Evolutionary conservation across 2,888 invertebrate genomes (phyloP).

Genomic region (Drosophila rellima): DNA sequence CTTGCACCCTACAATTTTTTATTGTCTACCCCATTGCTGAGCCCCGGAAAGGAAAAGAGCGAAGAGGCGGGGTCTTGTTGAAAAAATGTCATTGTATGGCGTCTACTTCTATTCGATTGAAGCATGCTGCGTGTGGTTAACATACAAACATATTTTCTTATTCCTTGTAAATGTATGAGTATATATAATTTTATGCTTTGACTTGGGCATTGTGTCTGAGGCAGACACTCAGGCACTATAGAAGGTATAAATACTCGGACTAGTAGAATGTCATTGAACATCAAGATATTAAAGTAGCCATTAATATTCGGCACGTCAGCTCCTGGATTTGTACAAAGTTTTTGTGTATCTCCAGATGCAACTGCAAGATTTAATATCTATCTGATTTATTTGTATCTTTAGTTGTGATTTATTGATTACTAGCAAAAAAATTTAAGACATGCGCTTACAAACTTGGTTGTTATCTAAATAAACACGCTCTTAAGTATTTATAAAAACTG

Average conservation of each 20-base stretch:
- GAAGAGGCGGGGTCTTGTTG: slow-evolving; percentile 11
- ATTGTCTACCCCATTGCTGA: slow-evolving; percentile 31
- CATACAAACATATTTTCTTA: slow-evolving; percentile 31
- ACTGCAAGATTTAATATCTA: slow-evolving; percentile 11
- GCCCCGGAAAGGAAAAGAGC: background rate
- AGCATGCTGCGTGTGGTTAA: slow-evolving; percentile 42
- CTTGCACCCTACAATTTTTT: slow-evolving; percentile 17
- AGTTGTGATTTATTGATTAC: slow-evolving; percentile 27
- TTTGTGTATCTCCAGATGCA: slow-evolving; percentile 17
- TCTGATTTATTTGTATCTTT: background rate
- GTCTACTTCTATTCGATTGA: slow-evolving; percentile 7
- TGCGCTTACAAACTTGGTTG: slow-evolving; percentile 71
- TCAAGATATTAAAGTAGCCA: slow-evolving; percentile 64
- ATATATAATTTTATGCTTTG: slow-evolving; percentile 29
- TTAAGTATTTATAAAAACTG: slow-evolving; percentile 62
- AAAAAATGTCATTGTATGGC: slow-evolving; percentile 47
- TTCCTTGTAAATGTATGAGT: slow-evolving; percentile 29
- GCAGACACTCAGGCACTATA: slow-evolving; percentile 47
- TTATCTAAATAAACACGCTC: slow-evolving; percentile 74
- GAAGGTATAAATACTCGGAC: slow-evolving; percentile 13
- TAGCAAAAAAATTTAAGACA: slow-evolving; percentile 23
- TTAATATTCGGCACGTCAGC: slow-evolving; percentile 51
- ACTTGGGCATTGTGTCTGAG: slow-evolving; percentile 46
- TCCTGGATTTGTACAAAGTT: slow-evolving; percentile 39
- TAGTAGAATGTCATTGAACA: slow-evolving; percentile 73